Base-by-base conservation (phyloP, 2,888 invertebrate genomes). In the Crematogaster levior region DNA sequence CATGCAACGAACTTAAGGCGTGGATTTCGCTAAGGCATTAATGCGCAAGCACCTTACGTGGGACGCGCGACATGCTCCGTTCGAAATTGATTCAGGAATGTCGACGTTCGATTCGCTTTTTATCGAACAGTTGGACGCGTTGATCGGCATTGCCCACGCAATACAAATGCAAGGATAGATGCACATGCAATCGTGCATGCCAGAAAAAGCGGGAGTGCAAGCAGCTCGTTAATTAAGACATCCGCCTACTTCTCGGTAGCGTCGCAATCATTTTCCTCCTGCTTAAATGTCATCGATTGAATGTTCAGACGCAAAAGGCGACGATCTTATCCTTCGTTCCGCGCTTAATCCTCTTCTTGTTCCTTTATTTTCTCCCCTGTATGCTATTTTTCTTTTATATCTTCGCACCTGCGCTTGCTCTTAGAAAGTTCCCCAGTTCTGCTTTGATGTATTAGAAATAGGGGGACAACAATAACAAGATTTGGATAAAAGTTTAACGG, bases 21-120 rank as follows among this genome's bases (percentile, higher is more conserved):
- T 46, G n/a, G 72, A 80, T 84, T 87, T 87, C 81, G 60, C 70
- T 48, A 63, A 66, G 65, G 73, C 86, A 86, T 87, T 86, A 86
- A 88, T 86, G 81, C 79, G 83, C 81, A 56, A 83, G 56, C 68
- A 68, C 30, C 75, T 85, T 87, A 85, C 84, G 74, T 74, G 60
- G 79, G 84, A 82, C 80, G 84, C 68, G 65, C 75, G 66, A 84
- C 86, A 84, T 60, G 84, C 24, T 51, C 68, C 48, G 43, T 80
- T 70, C 77, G 83, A 82, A 86, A 88, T 86, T 77, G 88, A 88
- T 88, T 88, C 88, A 88, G 85, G 88, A 85, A 87, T 88, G 87
- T 82, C 87, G 88, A 75, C 65, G 74, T 80, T 83, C 75, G 83
- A 86, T 85, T 87, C 72, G 77, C 81, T 84, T 81, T 83, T 85